Percentiles rank a stretch among this genome's conserved stretches.
These are phyloP conservation scores for Drosophila ogumai DNA, from an alignment of 1,140 invertebrate genomes.

Conservation along the genomic window DNA sequence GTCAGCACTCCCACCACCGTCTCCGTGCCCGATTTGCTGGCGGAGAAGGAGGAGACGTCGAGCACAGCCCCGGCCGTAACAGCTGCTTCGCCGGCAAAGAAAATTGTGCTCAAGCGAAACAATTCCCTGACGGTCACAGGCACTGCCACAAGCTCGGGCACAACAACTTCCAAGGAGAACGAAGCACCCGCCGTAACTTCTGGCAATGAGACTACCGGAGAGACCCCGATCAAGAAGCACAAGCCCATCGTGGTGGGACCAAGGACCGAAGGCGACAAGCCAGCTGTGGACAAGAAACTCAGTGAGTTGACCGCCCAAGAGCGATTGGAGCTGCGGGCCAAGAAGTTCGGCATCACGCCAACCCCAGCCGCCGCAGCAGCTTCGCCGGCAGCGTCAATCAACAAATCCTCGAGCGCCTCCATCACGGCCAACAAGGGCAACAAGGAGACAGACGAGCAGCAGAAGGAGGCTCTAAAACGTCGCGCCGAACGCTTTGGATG, in stretches of 20 bases:
- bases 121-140: slow-evolving; percentile 57
- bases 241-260: slow-evolving; percentile 55
- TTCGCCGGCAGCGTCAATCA: slow-evolving; percentile 61
- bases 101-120: slow-evolving; percentile 89
- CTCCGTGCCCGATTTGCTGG: slow-evolving; percentile 43
- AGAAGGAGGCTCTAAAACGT: slow-evolving; percentile 89
- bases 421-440: slow-evolving; percentile 63
- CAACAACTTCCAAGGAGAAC: slow-evolving; percentile 61
- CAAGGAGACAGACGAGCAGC: slow-evolving; percentile 80
- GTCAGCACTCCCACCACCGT: slow-evolving; percentile 57
- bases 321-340: slow-evolving; percentile 91
- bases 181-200: slow-evolving; percentile 27
- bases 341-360: slow-evolving; percentile 89
- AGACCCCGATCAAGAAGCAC: slow-evolving; percentile 34
- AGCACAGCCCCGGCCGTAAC: neutral
- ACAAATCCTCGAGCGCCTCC: slow-evolving; percentile 86
- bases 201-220: slow-evolving; percentile 15
- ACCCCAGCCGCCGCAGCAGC: neutral
- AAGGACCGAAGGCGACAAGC: slow-evolving; percentile 13
- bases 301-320: slow-evolving; percentile 88
- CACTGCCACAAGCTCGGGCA: slow-evolving; percentile 24
- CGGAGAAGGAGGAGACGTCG: slow-evolving; percentile 11
- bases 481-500: slow-evolving; percentile 91
- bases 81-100: slow-evolving; percentile 84
- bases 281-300: slow-evolving; percentile 85